A percentile compares a stretch with the other conserved stretches of the same genome.
Conservation (phyloP, 2,888 invertebrate species). For the Leptinotarsa tumamoca region DNA sequence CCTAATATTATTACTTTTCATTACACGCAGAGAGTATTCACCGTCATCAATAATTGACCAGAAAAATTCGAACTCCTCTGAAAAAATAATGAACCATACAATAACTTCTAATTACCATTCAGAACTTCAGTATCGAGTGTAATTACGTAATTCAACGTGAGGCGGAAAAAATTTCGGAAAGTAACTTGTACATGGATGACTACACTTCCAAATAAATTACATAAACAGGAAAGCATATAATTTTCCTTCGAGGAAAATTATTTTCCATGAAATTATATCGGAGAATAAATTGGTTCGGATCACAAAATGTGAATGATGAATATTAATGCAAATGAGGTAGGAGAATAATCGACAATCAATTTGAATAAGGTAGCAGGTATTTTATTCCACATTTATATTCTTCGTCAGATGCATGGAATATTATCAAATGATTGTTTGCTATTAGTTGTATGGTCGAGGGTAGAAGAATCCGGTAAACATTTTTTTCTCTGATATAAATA, state of each 20-base stretch:
- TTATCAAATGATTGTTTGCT: too few relatives aligned
- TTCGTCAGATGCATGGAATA: too few relatives aligned
- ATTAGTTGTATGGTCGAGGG: too few relatives aligned
- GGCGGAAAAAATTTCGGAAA: constrained; percentile 20
- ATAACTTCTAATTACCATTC: constrained; percentile 23
- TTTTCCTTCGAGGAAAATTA: constrained; percentile 40
- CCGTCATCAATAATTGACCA: background rate
- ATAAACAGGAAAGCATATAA: constrained; percentile 39
- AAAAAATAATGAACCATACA: constrained; percentile 5
- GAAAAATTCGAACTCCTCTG: background rate
- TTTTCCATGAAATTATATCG: constrained; percentile 38
- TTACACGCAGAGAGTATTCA: background rate
- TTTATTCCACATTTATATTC: constrained; percentile 7
- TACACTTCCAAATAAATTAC: constrained; percentile 34
- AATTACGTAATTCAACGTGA: constrained; percentile 3
- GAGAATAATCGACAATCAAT: constrained; percentile 40
- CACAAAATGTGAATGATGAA: constrained; percentile 40
- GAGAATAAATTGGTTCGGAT: constrained; percentile 38
- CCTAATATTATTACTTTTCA: background rate
- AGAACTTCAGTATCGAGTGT: constrained; percentile 12
- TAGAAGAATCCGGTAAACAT: too few relatives aligned
- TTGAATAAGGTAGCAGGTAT: constrained; percentile 36
- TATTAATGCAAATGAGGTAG: constrained; percentile 38
- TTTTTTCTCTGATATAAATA: too few relatives aligned
- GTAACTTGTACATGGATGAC: constrained; percentile 28